phyloP scores from a whole-genome alignment of 2,888 invertebrate genomes.

The Papilio elwesi region DNA sequence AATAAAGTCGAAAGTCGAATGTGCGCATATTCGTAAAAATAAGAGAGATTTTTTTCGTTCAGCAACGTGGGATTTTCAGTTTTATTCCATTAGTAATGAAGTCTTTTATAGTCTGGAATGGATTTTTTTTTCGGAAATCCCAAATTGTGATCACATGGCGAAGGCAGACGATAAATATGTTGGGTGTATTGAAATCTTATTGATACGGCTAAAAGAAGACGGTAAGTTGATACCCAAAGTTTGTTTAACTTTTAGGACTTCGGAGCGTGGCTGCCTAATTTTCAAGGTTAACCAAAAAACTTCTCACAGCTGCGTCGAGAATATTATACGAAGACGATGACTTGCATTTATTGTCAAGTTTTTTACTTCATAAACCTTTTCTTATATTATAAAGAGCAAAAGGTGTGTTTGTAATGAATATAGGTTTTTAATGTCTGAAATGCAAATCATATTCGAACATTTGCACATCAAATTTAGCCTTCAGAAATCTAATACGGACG shows the following conservation, averaged over 20 bases:
- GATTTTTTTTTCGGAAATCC: conserved; percentile 68
- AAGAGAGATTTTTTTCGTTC: conserved; percentile 60
- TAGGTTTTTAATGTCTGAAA: too few species aligned
- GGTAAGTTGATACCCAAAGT: conserved; percentile 68
- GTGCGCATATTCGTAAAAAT: conserved; percentile 65
- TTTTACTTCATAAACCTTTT: not conserved
- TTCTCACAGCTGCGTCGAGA: conserved; percentile 13
- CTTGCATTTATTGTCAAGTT: conserved; percentile 17
- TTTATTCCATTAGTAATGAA: conserved; percentile 54
- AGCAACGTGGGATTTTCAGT: conserved; percentile 58
- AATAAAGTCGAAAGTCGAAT: conserved; percentile 67
- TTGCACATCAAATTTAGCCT: too few species aligned
- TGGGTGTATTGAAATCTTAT: conserved; percentile 77
- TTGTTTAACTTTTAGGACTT: conserved; percentile 62
- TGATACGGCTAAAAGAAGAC: conserved; percentile 70
- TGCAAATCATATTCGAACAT: too few species aligned
- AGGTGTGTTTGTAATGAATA: too few species aligned
- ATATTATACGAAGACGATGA: conserved; percentile 16
- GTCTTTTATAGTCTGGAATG: conserved; percentile 49
- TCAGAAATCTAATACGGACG: too few species aligned
- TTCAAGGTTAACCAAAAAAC: conserved; percentile 45
- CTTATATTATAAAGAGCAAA: not conserved
- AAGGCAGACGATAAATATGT: conserved; percentile 75
- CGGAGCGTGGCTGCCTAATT: conserved; percentile 38
- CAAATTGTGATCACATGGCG: conserved; percentile 76